Conservation (phyloP, 2,888 invertebrate genomes). For the Barypeithes pellucidus region DNA sequence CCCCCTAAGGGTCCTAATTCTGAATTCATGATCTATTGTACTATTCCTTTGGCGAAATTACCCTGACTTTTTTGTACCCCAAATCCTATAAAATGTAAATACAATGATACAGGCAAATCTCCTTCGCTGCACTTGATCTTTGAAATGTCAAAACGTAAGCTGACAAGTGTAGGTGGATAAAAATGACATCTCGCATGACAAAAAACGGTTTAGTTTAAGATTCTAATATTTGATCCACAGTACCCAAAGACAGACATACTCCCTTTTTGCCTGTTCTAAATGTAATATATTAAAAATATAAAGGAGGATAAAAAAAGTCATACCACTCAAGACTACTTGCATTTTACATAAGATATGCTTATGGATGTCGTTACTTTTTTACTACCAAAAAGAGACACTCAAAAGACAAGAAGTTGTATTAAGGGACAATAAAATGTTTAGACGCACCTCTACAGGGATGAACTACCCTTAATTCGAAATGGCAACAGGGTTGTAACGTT, state of each 20-base stretch:
- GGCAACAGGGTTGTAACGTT: constrained; percentile 9
- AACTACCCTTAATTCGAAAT: constrained; percentile 29
- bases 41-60: constrained; percentile 25
- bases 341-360: constrained; percentile 50
- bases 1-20: constrained; percentile 30
- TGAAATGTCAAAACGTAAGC: constrained; percentile 41
- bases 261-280: no score
- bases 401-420: constrained; percentile 42
- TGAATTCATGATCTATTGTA: constrained; percentile 37
- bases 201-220: no score
- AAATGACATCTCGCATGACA: background rate
- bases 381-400: constrained; percentile 45
- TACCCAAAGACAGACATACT: no score
- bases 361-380: constrained; percentile 50
- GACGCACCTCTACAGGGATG: constrained; percentile 32
- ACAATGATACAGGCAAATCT: constrained; percentile 64
- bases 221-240: no score
- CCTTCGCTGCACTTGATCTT: constrained; percentile 40
- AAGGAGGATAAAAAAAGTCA: constrained; percentile 4
- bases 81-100: constrained; percentile 61
- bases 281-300: background rate
- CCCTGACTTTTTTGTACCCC: constrained; percentile 31
- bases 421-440: constrained; percentile 51
- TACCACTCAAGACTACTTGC: constrained; percentile 27
- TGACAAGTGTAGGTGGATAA: constrained; percentile 32